These are phyloP conservation scores for Zaprionus tsacasi DNA, from an alignment of 1,140 invertebrate species.

Conservation along the genomic window DNA sequence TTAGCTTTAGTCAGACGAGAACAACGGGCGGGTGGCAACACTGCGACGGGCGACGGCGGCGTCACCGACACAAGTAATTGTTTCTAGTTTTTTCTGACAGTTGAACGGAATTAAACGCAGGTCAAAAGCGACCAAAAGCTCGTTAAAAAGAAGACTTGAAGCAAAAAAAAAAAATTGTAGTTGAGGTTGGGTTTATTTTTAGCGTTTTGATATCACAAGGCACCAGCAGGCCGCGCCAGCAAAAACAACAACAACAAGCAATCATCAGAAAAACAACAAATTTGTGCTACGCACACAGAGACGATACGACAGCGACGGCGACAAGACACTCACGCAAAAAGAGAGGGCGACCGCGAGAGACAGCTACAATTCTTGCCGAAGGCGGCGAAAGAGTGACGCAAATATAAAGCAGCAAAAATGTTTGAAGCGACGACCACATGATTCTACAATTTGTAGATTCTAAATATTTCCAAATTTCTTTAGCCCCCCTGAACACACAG, in stretches of 20 bases:
- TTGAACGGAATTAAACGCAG: constrained; percentile 52
- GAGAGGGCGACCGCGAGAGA: constrained; percentile 12
- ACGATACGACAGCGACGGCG: constrained; percentile 1
- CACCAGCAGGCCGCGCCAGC: constrained; percentile 39
- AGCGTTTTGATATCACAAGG: constrained; percentile 78
- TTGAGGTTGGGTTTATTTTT: constrained; percentile 71
- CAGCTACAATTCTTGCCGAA: constrained; percentile 48
- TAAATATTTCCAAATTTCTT: constrained; percentile 73
- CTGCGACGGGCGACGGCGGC: neutral
- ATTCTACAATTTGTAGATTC: constrained; percentile 57
- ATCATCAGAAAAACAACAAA: constrained; percentile 34
- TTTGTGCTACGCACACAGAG: constrained; percentile 54
- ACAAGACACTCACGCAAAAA: constrained; percentile 14
- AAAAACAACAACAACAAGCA: constrained; percentile 26
- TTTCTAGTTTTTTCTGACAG: constrained; percentile 28
- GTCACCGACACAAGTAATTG: constrained; percentile 34
- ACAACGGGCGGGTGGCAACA: constrained; percentile 6
- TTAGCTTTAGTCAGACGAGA: neutral
- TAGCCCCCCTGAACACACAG: constrained; percentile 31
- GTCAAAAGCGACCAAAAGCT: constrained; percentile 56
- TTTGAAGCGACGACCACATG: constrained; percentile 69
- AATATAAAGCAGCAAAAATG: constrained; percentile 54
- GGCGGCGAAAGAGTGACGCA: constrained; percentile 66
- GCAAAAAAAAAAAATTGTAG: constrained; percentile 28
- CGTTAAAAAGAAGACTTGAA: constrained; percentile 53